phyloP scores from a whole-genome alignment of 2,888 invertebrate species.

The Parapristionchus giblindavisi region DNA sequence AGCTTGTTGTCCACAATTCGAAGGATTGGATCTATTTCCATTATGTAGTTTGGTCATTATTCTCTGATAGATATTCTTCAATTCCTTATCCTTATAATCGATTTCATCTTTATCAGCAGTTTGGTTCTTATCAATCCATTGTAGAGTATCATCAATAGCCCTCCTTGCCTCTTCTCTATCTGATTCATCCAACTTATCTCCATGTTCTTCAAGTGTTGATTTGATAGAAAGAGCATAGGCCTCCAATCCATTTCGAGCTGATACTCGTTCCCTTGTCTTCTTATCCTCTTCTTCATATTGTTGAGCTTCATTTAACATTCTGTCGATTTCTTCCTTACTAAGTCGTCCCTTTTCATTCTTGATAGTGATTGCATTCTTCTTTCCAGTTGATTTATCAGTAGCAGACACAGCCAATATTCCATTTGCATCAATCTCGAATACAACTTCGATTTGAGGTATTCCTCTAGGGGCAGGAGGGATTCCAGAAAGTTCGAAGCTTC shows the following conservation, averaged over 20 bases:
- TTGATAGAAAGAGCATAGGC: constrained; percentile 77
- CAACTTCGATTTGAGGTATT: constrained; percentile 74
- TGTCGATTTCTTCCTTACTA: constrained; percentile 89
- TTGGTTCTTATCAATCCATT: constrained; percentile 76
- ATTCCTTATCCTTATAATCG: constrained; percentile 58
- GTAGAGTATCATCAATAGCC: constrained; percentile 88
- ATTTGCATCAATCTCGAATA: constrained; percentile 71
- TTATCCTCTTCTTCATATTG: constrained; percentile 81
- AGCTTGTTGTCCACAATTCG: constrained; percentile 49
- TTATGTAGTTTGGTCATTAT: constrained; percentile 62
- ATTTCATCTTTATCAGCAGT: constrained; percentile 88
- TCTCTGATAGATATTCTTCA: constrained; percentile 51
- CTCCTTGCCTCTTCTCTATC: constrained; percentile 85
- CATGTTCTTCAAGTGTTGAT: constrained; percentile 71
- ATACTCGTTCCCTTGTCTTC: constrained; percentile 74
- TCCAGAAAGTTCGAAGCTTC: constrained; percentile 71
- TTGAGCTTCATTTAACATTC: constrained; percentile 87
- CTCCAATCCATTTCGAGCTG: constrained; percentile 86
- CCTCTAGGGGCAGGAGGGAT: constrained; percentile 70
- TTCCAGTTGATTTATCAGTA: constrained; percentile 66
- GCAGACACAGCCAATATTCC: constrained; percentile 68
- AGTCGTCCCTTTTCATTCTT: constrained; percentile 79
- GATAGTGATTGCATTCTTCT: constrained; percentile 62
- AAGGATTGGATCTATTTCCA: constrained; percentile 37
- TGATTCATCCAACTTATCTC: constrained; percentile 85